A percentile compares a stretch with the other conserved stretches of the same genome.
phyloP scores from a whole-genome alignment of 1,140 invertebrate species.

The Bombus cullumanus region DNA sequence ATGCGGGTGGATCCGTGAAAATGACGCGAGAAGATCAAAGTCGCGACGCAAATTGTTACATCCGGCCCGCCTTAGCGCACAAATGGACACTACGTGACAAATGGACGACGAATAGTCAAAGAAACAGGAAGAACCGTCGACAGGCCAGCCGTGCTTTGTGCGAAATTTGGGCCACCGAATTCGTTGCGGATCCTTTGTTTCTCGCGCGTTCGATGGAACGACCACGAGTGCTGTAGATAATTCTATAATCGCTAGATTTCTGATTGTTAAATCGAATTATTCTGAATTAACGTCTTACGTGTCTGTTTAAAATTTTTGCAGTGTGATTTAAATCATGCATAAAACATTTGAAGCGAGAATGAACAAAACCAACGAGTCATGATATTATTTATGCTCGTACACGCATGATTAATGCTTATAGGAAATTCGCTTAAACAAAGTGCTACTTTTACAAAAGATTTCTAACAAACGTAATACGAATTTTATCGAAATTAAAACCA shows the following conservation, averaged over 20 bases:
- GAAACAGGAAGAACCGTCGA: conserved; percentile 4
- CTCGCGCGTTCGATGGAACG: no score
- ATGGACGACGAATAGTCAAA: conserved; percentile 19
- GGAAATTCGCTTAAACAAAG: no score
- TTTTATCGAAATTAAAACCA: background rate
- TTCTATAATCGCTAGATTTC: background rate
- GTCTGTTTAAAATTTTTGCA: no score
- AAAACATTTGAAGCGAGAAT: no score
- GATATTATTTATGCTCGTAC: no score
- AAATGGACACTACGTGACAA: conserved; percentile 15
- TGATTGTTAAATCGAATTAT: background rate
- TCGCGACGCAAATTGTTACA: conserved; percentile 16
- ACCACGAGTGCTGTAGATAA: background rate
- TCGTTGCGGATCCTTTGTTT: background rate
- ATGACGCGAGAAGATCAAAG: conserved; percentile 9
- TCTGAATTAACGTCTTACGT: background rate
- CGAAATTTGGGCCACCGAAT: background rate
- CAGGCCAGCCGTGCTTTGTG: background rate
- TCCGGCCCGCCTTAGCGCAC: no score
- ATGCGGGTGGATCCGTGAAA: background rate
- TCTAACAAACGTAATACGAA: background rate
- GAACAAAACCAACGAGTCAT: no score
- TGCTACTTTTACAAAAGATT: background rate
- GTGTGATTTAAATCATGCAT: no score
- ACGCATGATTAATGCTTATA: no score